Percentiles rank a stretch among this genome's conserved stretches.
phyloP scores from a whole-genome alignment of 2,797 vertebrate genomes.

The Onychomys arenicola region DNA sequence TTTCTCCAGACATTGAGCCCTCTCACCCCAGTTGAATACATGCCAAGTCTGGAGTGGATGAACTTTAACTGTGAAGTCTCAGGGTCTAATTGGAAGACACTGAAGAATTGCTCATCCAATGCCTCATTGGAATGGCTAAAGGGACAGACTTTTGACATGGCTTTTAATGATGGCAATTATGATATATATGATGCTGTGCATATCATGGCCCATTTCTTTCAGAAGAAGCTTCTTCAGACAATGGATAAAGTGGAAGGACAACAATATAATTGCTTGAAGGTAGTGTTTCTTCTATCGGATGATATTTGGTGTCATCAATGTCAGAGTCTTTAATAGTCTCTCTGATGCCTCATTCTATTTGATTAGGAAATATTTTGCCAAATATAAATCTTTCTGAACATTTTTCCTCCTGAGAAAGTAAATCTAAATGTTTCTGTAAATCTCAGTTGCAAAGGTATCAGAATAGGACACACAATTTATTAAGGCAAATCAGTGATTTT shows the following conservation, averaged over 20 bases:
- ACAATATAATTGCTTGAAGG: background rate
- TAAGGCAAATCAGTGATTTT: background rate
- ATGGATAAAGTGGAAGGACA: too few relatives aligned
- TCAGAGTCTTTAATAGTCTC: too few relatives aligned
- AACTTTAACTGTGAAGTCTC: background rate
- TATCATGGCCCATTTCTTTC: background rate
- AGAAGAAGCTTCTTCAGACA: background rate
- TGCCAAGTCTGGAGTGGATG: background rate
- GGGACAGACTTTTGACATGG: background rate
- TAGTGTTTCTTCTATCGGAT: background rate
- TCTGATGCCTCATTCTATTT: background rate
- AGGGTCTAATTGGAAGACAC: fast-evolving
- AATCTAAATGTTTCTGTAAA: background rate
- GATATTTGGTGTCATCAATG: background rate
- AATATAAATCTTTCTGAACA: background rate
- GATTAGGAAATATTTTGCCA: background rate
- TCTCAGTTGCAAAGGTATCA: too few relatives aligned
- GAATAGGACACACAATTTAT: background rate
- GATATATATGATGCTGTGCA: background rate
- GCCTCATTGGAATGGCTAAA: background rate
- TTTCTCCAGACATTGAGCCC: background rate
- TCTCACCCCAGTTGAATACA: too few relatives aligned
- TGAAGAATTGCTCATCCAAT: background rate
- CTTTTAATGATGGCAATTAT: background rate
- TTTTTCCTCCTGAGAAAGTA: background rate